Evolutionary conservation across 1,140 invertebrate genomes (phyloP).

Genomic region (Alviniconcha marisindica): DNA sequence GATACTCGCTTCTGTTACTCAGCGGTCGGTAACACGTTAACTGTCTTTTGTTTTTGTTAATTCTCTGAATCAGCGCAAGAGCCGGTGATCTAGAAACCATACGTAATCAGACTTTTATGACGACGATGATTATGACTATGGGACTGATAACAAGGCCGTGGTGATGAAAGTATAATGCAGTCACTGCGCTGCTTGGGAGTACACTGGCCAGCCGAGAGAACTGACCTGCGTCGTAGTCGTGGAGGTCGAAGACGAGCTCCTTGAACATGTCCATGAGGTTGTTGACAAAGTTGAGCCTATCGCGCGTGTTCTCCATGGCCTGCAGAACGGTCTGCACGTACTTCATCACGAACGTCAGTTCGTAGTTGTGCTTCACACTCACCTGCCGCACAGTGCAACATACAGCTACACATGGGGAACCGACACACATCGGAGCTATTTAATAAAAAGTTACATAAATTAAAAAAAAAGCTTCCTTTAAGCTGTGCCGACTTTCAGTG

Average conservation of each 20-base stretch:
- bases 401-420: not conserved
- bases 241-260: constrained; percentile 71
- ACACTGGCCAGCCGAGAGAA: not conserved
- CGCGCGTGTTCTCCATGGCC: constrained; percentile 67
- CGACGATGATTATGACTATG: not conserved
- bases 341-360: constrained; percentile 65
- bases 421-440: no score
- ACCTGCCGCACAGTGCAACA: constrained; percentile 54
- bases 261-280: constrained; percentile 72
- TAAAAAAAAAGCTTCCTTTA: no score
- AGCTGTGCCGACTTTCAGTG: no score
- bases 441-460: no score
- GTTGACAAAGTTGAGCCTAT: constrained; percentile 65
- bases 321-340: constrained; percentile 66
- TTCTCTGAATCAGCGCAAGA: no score
- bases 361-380: constrained; percentile 70
- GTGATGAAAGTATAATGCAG: not conserved
- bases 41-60: no score
- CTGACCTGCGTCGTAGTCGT: constrained; percentile 71
- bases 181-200: not conserved
- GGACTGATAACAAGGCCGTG: not conserved
- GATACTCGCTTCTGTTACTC: no score
- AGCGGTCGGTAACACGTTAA: no score
- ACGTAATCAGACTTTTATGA: not conserved
- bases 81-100: no score